phyloP scores from a whole-genome alignment of 1,140 invertebrate genomes.

The Drosophila novamexicana region DNA sequence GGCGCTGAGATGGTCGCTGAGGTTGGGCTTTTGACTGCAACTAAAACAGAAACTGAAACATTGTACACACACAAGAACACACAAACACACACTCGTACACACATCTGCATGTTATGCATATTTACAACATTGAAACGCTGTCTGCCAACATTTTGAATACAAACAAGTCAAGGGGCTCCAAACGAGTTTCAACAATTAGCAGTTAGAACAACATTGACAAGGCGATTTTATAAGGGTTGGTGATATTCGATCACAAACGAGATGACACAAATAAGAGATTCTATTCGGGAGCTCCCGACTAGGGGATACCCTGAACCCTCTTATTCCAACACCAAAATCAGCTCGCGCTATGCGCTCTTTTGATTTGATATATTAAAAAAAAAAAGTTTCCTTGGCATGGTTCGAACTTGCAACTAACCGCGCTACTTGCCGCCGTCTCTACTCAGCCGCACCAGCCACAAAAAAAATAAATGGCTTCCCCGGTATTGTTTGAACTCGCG shows the following conservation, averaged over 20 bases:
- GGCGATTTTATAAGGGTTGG: not conserved
- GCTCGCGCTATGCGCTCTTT: too few species aligned
- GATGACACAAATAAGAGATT: not conserved
- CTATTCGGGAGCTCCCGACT: too few species aligned
- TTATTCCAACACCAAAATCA: too few species aligned
- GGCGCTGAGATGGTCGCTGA: slow-evolving; percentile 32
- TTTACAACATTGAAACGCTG: slow-evolving; percentile 21
- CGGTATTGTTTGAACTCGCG: too few species aligned
- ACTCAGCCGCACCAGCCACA: too few species aligned
- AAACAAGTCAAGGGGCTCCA: slow-evolving; percentile 3
- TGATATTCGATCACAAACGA: not conserved
- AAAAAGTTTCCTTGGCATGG: too few species aligned
- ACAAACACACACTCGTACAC: not conserved
- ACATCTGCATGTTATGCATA: slow-evolving; percentile 6
- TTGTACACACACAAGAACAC: slow-evolving; percentile 9
- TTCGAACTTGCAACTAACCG: too few species aligned
- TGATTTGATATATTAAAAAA: too few species aligned
- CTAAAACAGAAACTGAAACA: slow-evolving; percentile 21
- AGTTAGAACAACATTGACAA: not conserved
- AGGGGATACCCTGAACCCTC: too few species aligned
- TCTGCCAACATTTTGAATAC: slow-evolving; percentile 27
- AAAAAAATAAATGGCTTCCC: too few species aligned
- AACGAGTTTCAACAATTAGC: not conserved
- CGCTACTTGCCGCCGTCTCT: too few species aligned
- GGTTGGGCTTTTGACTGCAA: slow-evolving; percentile 32